Percentiles rank a stretch among this genome's conserved stretches.
Evolutionary conservation across 2,113 vertebrate genomes (phyloP).

Genomic region (Passer domesticus): DNA sequence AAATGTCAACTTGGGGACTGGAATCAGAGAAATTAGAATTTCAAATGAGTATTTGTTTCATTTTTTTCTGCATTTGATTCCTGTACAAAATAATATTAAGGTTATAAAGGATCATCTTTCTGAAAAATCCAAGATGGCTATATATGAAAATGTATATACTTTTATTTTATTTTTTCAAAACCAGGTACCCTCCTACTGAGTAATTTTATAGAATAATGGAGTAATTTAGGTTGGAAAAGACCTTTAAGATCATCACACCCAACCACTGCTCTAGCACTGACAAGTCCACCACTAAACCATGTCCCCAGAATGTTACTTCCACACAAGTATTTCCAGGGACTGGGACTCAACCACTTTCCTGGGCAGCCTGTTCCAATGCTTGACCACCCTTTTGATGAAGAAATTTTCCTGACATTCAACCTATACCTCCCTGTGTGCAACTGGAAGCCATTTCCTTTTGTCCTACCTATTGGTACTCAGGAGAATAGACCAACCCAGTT

Average conservation of each 20-base stretch:
- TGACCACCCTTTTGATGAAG: not conserved
- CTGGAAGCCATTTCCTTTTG: not conserved
- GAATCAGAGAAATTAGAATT: not conserved
- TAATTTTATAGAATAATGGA: not conserved
- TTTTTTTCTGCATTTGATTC: not conserved
- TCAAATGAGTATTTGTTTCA: not conserved
- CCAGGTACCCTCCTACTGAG: fast-evolving
- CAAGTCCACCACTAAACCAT: not conserved
- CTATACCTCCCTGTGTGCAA: not conserved
- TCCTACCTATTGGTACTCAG: not conserved
- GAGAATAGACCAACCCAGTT: not conserved
- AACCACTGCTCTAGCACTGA: not conserved
- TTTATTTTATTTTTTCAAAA: not conserved
- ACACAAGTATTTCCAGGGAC: not conserved
- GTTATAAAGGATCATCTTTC: not conserved
- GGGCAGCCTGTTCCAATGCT: not conserved
- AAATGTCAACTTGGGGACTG: not conserved
- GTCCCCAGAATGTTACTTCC: not conserved
- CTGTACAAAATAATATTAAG: not conserved
- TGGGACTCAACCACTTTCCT: not conserved
- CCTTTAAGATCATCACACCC: not conserved
- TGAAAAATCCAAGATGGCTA: not conserved
- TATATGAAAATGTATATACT: not conserved
- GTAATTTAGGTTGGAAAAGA: not conserved
- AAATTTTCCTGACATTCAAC: not conserved